Evolutionary conservation across 2,888 invertebrate species (phyloP).

Genomic region (Drosophila mulleri): DNA sequence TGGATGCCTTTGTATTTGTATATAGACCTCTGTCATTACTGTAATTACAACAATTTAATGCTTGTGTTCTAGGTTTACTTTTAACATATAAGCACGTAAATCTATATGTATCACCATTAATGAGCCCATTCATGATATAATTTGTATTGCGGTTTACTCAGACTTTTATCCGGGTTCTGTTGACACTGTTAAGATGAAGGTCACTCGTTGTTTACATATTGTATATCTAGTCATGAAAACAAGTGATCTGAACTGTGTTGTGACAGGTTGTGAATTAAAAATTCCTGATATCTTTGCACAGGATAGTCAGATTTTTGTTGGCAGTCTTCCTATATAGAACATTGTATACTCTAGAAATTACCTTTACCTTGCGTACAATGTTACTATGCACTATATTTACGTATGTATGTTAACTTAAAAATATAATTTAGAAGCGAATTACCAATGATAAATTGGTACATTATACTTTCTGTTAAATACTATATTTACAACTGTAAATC

Average conservation of each 20-base stretch:
- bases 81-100: background rate
- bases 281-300: too few relatives aligned
- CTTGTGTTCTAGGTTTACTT: slow-evolving; percentile 2
- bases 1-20: slow-evolving; percentile 14
- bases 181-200: slow-evolving; percentile 40
- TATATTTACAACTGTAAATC: background rate
- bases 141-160: slow-evolving; percentile 38
- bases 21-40: slow-evolving; percentile 7
- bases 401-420: too few relatives aligned
- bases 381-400: too few relatives aligned
- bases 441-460: background rate
- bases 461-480: background rate
- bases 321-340: background rate
- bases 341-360: background rate
- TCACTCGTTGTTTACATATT: slow-evolving; percentile 17
- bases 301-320: too few relatives aligned
- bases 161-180: slow-evolving; percentile 36
- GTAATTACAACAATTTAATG: slow-evolving; percentile 18
- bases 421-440: too few relatives aligned
- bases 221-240: background rate
- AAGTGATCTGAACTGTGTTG: slow-evolving; percentile 8
- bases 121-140: slow-evolving; percentile 38
- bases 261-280: slow-evolving; percentile 10
- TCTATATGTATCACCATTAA: slow-evolving; percentile 6
- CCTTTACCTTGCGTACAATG: too few relatives aligned